A percentile compares a stretch with the other conserved stretches of the same genome.
Conservation (phyloP, 1,140 invertebrate species). For the Caenorhabditis tropicalis region DNA sequence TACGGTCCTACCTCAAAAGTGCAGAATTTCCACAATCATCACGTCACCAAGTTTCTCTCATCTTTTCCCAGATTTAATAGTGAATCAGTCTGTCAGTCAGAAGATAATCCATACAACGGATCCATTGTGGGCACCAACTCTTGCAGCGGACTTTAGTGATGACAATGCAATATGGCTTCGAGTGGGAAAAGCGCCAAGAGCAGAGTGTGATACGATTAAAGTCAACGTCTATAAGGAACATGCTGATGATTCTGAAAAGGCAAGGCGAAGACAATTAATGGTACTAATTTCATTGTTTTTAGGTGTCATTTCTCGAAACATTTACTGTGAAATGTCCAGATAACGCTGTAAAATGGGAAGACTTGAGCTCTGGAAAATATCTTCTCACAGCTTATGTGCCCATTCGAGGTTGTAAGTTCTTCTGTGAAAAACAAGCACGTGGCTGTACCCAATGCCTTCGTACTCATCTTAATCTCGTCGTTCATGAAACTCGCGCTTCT, state of each 20-base stretch:
- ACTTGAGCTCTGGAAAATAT: conserved; percentile 53
- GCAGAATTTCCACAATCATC: conserved; percentile 52
- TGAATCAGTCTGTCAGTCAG: conserved; percentile 52
- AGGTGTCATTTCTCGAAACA: neutral
- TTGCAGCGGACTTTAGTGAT: conserved; percentile 58
- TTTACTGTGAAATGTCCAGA: neutral
- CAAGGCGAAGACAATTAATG: neutral
- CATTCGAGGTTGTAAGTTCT: conserved; percentile 58
- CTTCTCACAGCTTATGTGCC: conserved; percentile 58
- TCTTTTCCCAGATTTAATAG: conserved; percentile 53
- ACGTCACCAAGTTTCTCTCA: conserved; percentile 59
- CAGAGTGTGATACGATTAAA: neutral
- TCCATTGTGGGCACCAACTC: conserved; percentile 62
- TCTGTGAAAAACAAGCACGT: conserved; percentile 48
- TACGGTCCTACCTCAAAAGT: conserved; percentile 60
- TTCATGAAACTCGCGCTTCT: conserved; percentile 55
- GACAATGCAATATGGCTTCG: conserved; percentile 57
- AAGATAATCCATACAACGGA: neutral
- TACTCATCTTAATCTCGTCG: conserved; percentile 63
- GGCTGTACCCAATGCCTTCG: conserved; percentile 53
- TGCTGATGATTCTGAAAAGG: neutral
- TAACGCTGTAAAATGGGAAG: neutral
- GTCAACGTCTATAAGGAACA: conserved; percentile 40
- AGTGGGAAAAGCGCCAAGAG: neutral
- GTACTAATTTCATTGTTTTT: neutral